A percentile compares a stretch with the other conserved stretches of the same genome.
phyloP scores from a whole-genome alignment of 2,888 invertebrate species.

The Meiosimyza platycephala region DNA sequence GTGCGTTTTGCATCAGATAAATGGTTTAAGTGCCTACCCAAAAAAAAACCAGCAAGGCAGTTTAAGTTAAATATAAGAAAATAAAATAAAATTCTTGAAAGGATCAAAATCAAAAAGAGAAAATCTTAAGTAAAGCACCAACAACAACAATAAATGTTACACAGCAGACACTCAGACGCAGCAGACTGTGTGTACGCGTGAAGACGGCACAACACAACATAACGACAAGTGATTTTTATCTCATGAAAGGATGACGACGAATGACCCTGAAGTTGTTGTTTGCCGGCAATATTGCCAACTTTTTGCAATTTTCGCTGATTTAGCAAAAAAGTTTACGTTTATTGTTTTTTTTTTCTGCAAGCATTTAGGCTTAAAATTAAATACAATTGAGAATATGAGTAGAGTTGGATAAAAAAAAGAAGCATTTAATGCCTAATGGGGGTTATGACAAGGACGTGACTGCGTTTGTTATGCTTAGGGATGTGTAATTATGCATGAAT shows the following conservation, averaged over 20 bases:
- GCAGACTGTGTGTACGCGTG: not conserved
- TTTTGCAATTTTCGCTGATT: slow-evolving; percentile 21
- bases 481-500: too few species aligned
- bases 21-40: slow-evolving; percentile 29
- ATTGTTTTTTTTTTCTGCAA: not conserved
- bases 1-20: slow-evolving; percentile 45
- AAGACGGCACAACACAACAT: slow-evolving; percentile 9
- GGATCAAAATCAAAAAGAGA: not conserved
- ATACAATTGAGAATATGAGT: too few species aligned
- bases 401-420: too few species aligned
- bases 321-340: not conserved
- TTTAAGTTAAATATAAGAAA: not conserved
- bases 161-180: not conserved
- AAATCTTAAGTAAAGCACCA: not conserved
- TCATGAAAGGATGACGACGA: slow-evolving; percentile 15
- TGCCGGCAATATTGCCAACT: slow-evolving; percentile 2
- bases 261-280: slow-evolving; percentile 33
- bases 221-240: slow-evolving; percentile 39
- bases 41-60: not conserved
- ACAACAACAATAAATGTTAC: not conserved
- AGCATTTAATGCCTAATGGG: too few species aligned
- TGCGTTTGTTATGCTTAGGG: too few species aligned
- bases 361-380: too few species aligned
- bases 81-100: slow-evolving; percentile 21
- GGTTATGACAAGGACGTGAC: too few species aligned